Evolutionary conservation across 2,888 invertebrate species (phyloP).

Genomic region (Cacoxenus indagator): DNA sequence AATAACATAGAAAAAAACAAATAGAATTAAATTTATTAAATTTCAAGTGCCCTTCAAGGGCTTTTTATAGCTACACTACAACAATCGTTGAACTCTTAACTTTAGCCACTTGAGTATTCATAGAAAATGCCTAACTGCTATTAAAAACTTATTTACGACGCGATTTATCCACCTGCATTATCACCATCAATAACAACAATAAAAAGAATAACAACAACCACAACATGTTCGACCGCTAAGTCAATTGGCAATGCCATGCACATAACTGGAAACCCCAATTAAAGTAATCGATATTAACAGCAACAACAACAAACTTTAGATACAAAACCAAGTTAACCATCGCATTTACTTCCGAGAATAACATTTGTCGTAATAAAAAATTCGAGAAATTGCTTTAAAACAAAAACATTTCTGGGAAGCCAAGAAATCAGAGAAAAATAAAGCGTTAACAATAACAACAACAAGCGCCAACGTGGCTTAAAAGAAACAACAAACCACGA

Average conservation of each 20-base stretch:
- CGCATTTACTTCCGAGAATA: not conserved
- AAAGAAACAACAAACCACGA: not conserved
- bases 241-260: constrained; percentile 42
- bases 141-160: constrained; percentile 23
- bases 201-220: not conserved
- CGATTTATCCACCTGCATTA: constrained; percentile 44
- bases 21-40: not conserved
- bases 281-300: not conserved
- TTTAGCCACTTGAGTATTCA: not conserved
- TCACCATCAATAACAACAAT: constrained; percentile 35
- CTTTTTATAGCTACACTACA: not conserved
- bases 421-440: constrained; percentile 37
- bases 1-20: too few relatives aligned
- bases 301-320: not conserved
- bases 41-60: not conserved
- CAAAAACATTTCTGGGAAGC: constrained; percentile 50
- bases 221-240: not conserved
- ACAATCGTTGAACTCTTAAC: not conserved
- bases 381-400: too few relatives aligned
- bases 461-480: not conserved
- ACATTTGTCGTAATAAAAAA: too few relatives aligned
- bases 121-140: not conserved
- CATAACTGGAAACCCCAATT: constrained; percentile 51
- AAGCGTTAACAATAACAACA: not conserved
- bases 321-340: not conserved